These are phyloP conservation scores for Lochmaea capreae DNA, from an alignment of 2,888 invertebrate genomes.

Conservation along the genomic window DNA sequence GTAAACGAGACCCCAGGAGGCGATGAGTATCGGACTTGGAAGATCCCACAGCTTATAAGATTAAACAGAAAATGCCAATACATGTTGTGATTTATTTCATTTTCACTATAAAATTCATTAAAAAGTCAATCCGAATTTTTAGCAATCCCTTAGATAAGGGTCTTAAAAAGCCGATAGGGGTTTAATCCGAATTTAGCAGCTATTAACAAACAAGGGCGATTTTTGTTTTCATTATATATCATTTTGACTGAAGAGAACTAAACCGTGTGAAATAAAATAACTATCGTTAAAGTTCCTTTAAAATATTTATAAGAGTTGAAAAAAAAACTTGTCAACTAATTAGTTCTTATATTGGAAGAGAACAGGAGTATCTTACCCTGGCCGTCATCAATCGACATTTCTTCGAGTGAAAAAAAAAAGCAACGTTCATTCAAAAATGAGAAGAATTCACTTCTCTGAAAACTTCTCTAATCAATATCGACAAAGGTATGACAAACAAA, in stretches of 20 bases:
- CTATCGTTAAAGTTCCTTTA: slow-evolving; percentile 10
- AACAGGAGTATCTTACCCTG: slow-evolving; percentile 23
- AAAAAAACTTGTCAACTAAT: slow-evolving; percentile 28
- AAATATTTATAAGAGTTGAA: slow-evolving; percentile 28
- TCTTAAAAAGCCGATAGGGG: background rate
- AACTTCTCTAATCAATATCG: slow-evolving; percentile 34
- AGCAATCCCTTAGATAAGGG: slow-evolving; percentile 16
- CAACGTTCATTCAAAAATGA: slow-evolving; percentile 31
- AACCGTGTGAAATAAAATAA: background rate
- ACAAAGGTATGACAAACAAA: slow-evolving; percentile 52
- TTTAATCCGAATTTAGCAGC: background rate
- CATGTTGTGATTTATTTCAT: slow-evolving; percentile 40
- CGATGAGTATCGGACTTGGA: slow-evolving; percentile 41
- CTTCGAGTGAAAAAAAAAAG: slow-evolving; percentile 20
- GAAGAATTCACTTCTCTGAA: slow-evolving; percentile 25
- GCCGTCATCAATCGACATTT: slow-evolving; percentile 25
- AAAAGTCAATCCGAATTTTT: slow-evolving; percentile 29
- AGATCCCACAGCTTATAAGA: slow-evolving; percentile 38
- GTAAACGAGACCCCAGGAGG: slow-evolving; percentile 56
- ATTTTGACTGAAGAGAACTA: too few relatives aligned
- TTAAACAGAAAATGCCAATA: slow-evolving; percentile 40
- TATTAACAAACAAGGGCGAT: background rate
- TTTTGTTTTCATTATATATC: too few relatives aligned
- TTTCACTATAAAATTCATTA: slow-evolving; percentile 43
- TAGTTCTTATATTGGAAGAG: slow-evolving; percentile 29